A percentile compares a stretch with the other conserved stretches of the same genome.
Conservation (phyloP, 2,888 invertebrate species). For the Drosophila meridiana region DNA sequence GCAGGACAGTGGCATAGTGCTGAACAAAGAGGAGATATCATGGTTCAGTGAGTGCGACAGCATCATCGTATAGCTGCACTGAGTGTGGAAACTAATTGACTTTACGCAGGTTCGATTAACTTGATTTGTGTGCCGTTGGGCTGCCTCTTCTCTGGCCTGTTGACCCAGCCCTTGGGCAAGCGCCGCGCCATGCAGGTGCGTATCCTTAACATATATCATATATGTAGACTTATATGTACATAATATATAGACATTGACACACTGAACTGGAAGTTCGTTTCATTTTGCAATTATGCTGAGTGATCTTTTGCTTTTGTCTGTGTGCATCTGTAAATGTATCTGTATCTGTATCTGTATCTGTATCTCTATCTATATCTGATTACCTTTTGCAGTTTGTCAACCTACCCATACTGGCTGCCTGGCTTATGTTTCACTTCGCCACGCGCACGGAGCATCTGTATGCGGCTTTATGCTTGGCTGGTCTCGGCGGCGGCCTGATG, state of each 20-base stretch:
- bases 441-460: slow-evolving; percentile 88
- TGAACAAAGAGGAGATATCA: slow-evolving; percentile 89
- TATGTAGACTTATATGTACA: no score
- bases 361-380: slow-evolving; percentile 4
- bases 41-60: slow-evolving; percentile 89
- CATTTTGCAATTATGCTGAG: slow-evolving; percentile 54
- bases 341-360: not conserved
- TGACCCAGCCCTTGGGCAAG: slow-evolving; percentile 90
- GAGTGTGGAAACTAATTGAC: not conserved
- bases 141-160: slow-evolving; percentile 90
- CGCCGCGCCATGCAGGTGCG: slow-evolving; percentile 90
- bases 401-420: slow-evolving; percentile 90
- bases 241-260: slow-evolving; percentile 48
- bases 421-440: slow-evolving; percentile 90
- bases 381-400: slow-evolving; percentile 86
- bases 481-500: slow-evolving; percentile 91
- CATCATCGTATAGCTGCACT: not conserved
- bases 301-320: slow-evolving; percentile 15
- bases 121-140: slow-evolving; percentile 92
- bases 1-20: slow-evolving; percentile 84
- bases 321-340: not conserved
- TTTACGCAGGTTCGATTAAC: slow-evolving; percentile 90
- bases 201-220: not conserved
- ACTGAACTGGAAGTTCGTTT: slow-evolving; percentile 51
- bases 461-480: slow-evolving; percentile 89